These are phyloP conservation scores for Tetrax tetrax DNA, from an alignment of 2,113 vertebrate genomes.

Conservation along the genomic window DNA sequence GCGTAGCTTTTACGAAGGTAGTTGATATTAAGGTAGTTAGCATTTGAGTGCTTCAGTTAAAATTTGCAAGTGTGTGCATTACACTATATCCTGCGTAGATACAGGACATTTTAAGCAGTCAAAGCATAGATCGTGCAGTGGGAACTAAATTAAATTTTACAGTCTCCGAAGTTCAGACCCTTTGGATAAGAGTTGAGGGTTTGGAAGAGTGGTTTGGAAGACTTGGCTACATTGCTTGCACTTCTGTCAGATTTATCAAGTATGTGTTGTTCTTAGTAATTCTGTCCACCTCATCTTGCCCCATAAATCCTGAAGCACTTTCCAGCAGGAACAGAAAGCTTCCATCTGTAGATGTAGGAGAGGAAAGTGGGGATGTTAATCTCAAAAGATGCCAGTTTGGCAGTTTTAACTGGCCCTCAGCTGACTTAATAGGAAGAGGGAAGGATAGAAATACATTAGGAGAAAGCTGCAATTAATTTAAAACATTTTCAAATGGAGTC, in stretches of 20 bases:
- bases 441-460: background rate
- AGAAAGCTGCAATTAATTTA: background rate
- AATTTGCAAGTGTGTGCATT: background rate
- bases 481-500: background rate
- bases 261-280: background rate
- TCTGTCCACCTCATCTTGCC: accelerated
- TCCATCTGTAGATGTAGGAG: background rate
- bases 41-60: background rate
- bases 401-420: background rate
- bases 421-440: background rate
- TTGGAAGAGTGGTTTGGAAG: background rate
- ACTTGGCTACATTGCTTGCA: background rate
- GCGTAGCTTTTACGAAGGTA: background rate
- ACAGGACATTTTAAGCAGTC: background rate
- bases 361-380: background rate
- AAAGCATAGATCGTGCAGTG: background rate
- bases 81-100: background rate
- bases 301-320: background rate
- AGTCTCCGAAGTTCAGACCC: background rate
- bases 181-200: background rate
- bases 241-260: background rate
- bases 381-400: background rate
- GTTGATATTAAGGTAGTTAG: background rate
- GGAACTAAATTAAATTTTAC: background rate
- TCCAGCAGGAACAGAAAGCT: background rate